These are phyloP conservation scores for Amyelois transitella DNA, from an alignment of 1,140 invertebrate genomes.

Conservation along the genomic window DNA sequence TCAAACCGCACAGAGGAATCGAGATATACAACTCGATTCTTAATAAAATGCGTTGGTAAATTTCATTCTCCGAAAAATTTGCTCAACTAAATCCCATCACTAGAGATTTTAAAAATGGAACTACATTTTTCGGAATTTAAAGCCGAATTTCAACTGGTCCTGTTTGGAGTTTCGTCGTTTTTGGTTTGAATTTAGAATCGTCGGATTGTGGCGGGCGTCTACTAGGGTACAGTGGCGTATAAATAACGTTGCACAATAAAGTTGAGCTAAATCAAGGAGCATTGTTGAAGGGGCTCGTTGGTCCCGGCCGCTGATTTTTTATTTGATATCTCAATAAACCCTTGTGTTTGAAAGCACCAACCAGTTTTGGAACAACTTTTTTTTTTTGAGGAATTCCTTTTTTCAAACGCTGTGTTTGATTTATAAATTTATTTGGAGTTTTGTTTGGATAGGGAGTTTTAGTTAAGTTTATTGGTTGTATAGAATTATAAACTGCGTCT, in stretches of 20 bases:
- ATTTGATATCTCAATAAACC: conserved; percentile 70
- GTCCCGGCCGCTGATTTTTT: conserved; percentile 65
- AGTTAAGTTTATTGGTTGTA: conserved; percentile 38
- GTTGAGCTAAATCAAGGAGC: conserved; percentile 62
- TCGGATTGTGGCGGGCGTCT: conserved; percentile 39
- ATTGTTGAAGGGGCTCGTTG: conserved; percentile 64
- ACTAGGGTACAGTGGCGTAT: conserved; percentile 50
- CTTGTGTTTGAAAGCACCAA: conserved; percentile 42
- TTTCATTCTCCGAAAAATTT: conserved; percentile 17
- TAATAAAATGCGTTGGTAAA: conserved; percentile 63
- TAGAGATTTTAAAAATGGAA: conserved; percentile 3
- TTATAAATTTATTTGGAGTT: conserved; percentile 57
- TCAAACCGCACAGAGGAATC: conserved; percentile 46
- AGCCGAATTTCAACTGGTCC: conserved; percentile 10
- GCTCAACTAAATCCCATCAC: conserved; percentile 1
- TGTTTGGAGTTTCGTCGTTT: conserved; percentile 15
- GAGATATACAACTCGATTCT: conserved; percentile 51
- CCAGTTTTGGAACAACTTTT: conserved; percentile 29
- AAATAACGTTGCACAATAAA: conserved; percentile 66
- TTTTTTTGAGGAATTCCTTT: conserved; percentile 33
- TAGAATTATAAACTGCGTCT: conserved; percentile 23
- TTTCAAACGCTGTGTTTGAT: conserved; percentile 45
- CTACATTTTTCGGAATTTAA: background rate
- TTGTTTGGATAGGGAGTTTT: conserved; percentile 31
- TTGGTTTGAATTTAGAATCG: conserved; percentile 20